phyloP scores from a whole-genome alignment of 2,888 invertebrate genomes.

The Leptopilina syphax region DNA sequence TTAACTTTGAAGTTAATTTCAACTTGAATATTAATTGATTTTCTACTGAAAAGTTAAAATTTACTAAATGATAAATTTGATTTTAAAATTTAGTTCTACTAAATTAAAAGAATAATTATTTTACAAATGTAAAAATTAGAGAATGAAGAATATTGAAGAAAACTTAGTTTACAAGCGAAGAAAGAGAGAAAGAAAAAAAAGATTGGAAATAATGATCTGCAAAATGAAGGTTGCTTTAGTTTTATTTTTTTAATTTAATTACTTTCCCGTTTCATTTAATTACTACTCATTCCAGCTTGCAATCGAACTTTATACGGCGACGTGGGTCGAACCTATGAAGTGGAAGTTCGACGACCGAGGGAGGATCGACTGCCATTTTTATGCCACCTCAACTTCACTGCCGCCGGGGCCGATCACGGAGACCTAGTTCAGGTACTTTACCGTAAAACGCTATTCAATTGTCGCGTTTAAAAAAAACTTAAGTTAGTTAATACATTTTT shows the following conservation, averaged over 20 bases:
- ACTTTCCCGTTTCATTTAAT: slow-evolving; percentile 56
- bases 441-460: slow-evolving; percentile 12
- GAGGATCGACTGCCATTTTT: slow-evolving; percentile 88
- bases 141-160: background rate
- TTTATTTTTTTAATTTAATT: slow-evolving; percentile 37
- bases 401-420: slow-evolving; percentile 86
- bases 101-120: too few species aligned
- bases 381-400: slow-evolving; percentile 90
- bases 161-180: background rate
- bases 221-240: background rate
- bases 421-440: slow-evolving; percentile 86
- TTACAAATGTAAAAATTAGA: too few species aligned
- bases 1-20: too few species aligned
- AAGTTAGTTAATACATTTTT: slow-evolving; percentile 2
- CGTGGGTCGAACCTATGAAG: slow-evolving; percentile 87
- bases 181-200: background rate
- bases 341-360: slow-evolving; percentile 86
- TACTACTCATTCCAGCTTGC: slow-evolving; percentile 82
- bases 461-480: background rate
- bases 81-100: too few species aligned
- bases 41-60: too few species aligned
- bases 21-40: too few species aligned
- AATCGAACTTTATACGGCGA: slow-evolving; percentile 91
- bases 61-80: too few species aligned
- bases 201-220: background rate